Percentiles rank a stretch among this genome's conserved stretches.
Evolutionary conservation across 2,113 vertebrate species (phyloP).

Genomic region (Abramis brama): DNA sequence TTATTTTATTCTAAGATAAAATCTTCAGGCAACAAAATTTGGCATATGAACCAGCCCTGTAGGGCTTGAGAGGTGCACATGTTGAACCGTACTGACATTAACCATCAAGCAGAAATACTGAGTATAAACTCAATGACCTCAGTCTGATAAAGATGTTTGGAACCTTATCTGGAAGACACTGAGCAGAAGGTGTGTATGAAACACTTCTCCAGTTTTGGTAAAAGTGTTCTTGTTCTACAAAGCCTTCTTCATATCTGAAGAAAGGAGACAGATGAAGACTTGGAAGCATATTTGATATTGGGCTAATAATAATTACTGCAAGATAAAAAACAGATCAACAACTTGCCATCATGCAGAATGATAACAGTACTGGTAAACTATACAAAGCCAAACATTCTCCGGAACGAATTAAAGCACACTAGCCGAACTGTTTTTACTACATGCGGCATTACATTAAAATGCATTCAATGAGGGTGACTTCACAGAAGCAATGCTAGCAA

Average conservation of each 20-base stretch:
- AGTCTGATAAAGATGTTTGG: constrained; percentile 32
- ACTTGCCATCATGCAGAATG: background rate
- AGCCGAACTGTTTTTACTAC: background rate
- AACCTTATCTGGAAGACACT: constrained; percentile 36
- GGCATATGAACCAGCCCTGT: background rate
- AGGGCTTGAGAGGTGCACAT: background rate
- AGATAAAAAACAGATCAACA: background rate
- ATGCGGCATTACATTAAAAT: background rate
- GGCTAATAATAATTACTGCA: constrained; percentile 1
- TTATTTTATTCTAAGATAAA: background rate
- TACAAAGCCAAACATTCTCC: background rate
- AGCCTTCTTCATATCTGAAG: background rate
- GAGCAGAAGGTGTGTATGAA: constrained; percentile 24
- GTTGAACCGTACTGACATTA: background rate
- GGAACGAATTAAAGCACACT: background rate
- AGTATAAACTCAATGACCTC: background rate
- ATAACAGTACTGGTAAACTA: background rate
- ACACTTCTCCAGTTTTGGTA: background rate
- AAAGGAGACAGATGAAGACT: background rate
- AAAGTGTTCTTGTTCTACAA: constrained; percentile 4
- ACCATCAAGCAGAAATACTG: background rate
- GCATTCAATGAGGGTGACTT: background rate
- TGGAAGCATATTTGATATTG: background rate
- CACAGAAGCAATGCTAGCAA: background rate
- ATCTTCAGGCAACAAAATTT: too few species aligned